Conservation (phyloP, 2,797 vertebrate species). For the Peromyscus attwateri region DNA sequence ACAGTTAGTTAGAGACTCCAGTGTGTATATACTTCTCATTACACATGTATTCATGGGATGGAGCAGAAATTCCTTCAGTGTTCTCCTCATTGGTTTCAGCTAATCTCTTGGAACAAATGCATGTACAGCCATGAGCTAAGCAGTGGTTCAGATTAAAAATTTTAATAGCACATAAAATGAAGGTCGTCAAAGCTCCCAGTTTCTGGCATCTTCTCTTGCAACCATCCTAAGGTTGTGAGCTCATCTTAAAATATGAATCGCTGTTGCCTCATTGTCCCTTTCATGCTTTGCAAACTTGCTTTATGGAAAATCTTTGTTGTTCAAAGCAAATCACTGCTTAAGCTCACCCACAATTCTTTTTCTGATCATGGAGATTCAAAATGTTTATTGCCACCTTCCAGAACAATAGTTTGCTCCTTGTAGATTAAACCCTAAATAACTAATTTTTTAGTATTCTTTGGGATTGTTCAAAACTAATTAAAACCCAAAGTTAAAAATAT, state of each 20-base stretch:
- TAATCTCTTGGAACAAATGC: neutral
- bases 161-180: neutral
- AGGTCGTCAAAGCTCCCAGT: neutral
- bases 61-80: neutral
- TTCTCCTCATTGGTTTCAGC: neutral
- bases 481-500: conserved; percentile 72
- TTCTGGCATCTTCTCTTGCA: neutral
- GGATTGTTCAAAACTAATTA: conserved; percentile 63
- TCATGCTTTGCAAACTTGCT: neutral
- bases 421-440: conserved; percentile 42
- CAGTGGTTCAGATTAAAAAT: neutral
- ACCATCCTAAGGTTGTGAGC: neutral
- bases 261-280: neutral
- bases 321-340: neutral
- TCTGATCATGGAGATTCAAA: neutral
- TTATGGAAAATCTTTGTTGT: conserved; percentile 44
- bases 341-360: neutral
- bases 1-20: neutral
- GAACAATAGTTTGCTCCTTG: conserved; percentile 37
- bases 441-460: conserved; percentile 52
- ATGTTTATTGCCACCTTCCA: neutral
- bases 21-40: neutral
- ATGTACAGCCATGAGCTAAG: neutral
- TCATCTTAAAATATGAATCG: neutral
- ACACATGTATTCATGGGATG: neutral